Evolutionary conservation across 2,888 invertebrate genomes (phyloP), one percentile per base, ranked within the genome.

Genomic region (Meghimatium bilineatum): DNA sequence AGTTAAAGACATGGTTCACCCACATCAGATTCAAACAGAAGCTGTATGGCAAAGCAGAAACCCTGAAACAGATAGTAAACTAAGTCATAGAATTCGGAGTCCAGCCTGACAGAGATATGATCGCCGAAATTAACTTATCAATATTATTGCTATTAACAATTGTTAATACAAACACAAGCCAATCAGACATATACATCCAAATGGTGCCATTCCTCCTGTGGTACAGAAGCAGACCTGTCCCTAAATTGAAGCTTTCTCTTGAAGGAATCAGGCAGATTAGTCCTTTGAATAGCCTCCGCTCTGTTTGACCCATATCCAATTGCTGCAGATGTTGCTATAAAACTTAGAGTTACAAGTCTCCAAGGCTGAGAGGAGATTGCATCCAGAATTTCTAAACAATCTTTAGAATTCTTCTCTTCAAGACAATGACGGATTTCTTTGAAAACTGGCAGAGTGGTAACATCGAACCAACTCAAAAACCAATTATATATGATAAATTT

Each of bases 181-280:
- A 8, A 12, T 44, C 44, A 44, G 44, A 44, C 44, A 12, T 44
- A 44, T 29, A 74, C 44, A 29, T 74, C 49, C 14, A 74, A 49
- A 14, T 12, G 12, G 12, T 49, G 3, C 78, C 66, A 74, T 5
- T 71, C 71, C 14, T 38, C 56, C n/a, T 23, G 29, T 29, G 29
- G 0, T 20, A 56, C 23, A 71, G 49, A 79, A 26, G 71, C 75
- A 29, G 60, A 32, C 26, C 32, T 74, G 20, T 74, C 83, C 20
- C 80, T 38, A 44, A 80, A 80, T 56, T 72, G 80, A 26, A 80
- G 56, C 34, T 29, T 80, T 29, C 80, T 80, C 72, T 80, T 32
- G 38, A 80, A 80, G 60, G 52, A 38, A 26, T 71, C 71, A 6
- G 80, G 80, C 60, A 80, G 29, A n/a, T 60, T 72, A 5, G 52